Conservation (phyloP, 2,113 vertebrate species). For the Oceanodroma tethys region DNA sequence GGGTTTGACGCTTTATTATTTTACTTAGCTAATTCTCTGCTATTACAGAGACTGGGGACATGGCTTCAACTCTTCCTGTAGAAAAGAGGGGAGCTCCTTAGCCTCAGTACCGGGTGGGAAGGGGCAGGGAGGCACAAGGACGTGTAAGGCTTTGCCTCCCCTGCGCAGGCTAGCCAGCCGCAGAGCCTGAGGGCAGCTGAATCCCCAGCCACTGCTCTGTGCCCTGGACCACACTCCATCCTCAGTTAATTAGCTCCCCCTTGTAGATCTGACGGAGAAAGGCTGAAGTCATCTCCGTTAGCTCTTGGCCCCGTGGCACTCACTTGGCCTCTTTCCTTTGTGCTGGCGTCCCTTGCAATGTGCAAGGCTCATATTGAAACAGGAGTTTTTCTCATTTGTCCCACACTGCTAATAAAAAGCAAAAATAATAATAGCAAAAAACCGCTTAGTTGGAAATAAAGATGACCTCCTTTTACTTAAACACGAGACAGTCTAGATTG, state of each 20-base stretch:
- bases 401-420: neutral
- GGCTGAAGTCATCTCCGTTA: neutral
- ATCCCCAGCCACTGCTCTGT: neutral
- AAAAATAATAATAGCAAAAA: neutral
- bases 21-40: neutral
- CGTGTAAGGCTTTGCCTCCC: neutral
- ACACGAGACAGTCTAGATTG: accelerated
- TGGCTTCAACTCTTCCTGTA: neutral
- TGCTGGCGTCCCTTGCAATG: accelerated
- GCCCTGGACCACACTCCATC: neutral
- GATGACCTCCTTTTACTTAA: neutral
- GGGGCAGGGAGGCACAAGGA: neutral
- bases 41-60: neutral
- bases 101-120: accelerated
- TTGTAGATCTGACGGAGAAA: neutral
- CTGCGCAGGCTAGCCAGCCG: neutral
- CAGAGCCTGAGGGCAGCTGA: neutral
- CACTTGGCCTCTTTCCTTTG: neutral
- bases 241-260: neutral
- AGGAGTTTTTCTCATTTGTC: neutral
- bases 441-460: neutral
- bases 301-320: neutral
- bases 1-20: neutral
- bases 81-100: neutral
- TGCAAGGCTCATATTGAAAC: neutral